These are phyloP conservation scores for Drosophila gaucha DNA, from an alignment of 2,888 invertebrate species.

Conservation along the genomic window DNA sequence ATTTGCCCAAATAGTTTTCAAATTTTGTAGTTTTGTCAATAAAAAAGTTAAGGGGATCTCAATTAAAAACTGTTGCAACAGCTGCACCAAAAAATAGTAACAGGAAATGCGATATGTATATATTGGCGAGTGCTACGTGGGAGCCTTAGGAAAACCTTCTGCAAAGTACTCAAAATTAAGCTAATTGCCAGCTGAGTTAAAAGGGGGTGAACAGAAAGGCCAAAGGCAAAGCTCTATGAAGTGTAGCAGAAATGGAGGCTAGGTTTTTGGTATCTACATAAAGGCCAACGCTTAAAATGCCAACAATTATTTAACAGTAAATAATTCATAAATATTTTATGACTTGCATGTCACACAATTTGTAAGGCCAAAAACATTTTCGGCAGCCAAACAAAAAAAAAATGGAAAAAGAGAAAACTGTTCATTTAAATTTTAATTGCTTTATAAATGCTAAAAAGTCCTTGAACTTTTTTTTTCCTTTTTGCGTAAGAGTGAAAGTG, in stretches of 20 bases:
- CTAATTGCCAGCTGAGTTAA: slow-evolving; percentile 54
- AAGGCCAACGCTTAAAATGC: slow-evolving; percentile 39
- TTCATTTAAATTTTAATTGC: slow-evolving; percentile 84
- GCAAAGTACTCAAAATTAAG: slow-evolving; percentile 45
- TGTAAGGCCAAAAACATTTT: slow-evolving; percentile 54
- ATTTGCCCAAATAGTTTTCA: not conserved
- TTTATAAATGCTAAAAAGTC: slow-evolving; percentile 83
- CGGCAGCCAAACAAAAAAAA: slow-evolving; percentile 41
- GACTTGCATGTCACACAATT: slow-evolving; percentile 72
- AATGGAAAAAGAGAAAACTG: slow-evolving; percentile 30
- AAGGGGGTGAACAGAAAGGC: slow-evolving; percentile 4
- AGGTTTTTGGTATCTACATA: slow-evolving; percentile 1
- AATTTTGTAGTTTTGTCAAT: not conserved
- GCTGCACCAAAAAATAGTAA: slow-evolving; percentile 21
- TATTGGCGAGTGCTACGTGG: not conserved
- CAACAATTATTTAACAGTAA: slow-evolving; percentile 70
- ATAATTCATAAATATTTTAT: slow-evolving; percentile 62
- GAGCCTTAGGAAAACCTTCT: slow-evolving; percentile 16
- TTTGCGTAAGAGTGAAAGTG: slow-evolving; percentile 68
- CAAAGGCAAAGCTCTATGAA: slow-evolving; percentile 13
- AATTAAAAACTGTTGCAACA: slow-evolving; percentile 30
- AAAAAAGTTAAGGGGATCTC: slow-evolving; percentile 3
- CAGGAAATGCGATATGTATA: not conserved
- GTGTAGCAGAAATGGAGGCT: not conserved
- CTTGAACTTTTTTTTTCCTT: slow-evolving; percentile 77